Evolutionary conservation across 30 jellyfish, hydroid and myxozoan species (phyloP), one percentile per base, ranked within the genome.

Genomic region (Aurelia aurita): DNA sequence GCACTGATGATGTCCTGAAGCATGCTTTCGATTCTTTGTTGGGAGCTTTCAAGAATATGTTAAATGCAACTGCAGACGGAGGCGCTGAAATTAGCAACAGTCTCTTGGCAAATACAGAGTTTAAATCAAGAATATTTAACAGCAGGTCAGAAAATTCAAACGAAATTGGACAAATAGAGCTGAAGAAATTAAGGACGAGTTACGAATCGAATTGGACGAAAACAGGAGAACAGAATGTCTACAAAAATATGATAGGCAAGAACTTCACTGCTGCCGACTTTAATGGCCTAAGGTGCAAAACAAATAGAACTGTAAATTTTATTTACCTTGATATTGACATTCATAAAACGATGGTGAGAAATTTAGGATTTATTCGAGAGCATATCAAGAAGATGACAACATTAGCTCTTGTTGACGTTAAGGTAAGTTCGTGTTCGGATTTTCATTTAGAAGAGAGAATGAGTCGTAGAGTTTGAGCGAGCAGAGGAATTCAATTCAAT

Each of bases 231-330:
- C 22, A 22, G 58, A 14, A 21, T 16, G 8, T 25, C 2, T 49
- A 13, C 7, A 20, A 27, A 34, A 54, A 27, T 11, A 1, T 27
- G 35, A 6, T 20, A 54, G 54, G 76, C 34, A 43, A 35, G 20
- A 83, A 83, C 31, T 83, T 83, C 49, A 31, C 87, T 10, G 19
- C 86, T 0, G 34, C 15, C 21, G 93, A 83, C 62, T 77, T 85
- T 70, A n/a, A 14, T n/a, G 98, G 98, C 5, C 83, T 91, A 21
- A 79, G 96, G 18, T 91, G 98, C 74, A 80, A 74, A 26, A 85
- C 98, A n/a, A 91, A 91, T 74, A 57, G 88, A 35, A 84, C 95
- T n/a, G 88, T 91, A 2, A 80, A 80, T 71, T 91, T 85, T 72
- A 85, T 51, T 65, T 49, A 70, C 34, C 47, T 91, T 85, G 96